Conservation (phyloP, 2,888 invertebrate species). For the Toxonevra muliebris region DNA sequence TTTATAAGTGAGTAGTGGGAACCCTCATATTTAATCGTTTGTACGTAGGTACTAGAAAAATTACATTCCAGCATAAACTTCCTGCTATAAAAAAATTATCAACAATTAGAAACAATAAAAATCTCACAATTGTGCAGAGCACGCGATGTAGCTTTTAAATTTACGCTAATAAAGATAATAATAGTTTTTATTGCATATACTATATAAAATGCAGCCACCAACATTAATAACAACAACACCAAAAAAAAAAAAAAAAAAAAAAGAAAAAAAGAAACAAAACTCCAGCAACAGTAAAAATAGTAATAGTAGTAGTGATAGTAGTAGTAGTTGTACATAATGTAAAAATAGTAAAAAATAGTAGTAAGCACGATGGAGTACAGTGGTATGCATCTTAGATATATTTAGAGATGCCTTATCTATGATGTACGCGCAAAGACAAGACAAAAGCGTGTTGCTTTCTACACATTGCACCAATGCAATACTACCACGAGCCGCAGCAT, state of each 20-base stretch:
- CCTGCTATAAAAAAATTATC: constrained; percentile 12
- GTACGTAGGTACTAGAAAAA: no score
- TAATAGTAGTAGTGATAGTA: no score
- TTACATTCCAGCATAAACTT: no score
- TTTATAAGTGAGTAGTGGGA: no score
- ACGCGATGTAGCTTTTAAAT: constrained; percentile 28
- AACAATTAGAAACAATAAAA: constrained; percentile 32
- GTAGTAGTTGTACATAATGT: no score
- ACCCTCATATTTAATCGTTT: no score
- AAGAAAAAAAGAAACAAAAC: no score
- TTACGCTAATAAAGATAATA: constrained; percentile 13
- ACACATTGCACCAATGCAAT: constrained; percentile 12
- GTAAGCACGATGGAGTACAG: background rate
- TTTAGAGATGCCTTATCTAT: constrained; percentile 16
- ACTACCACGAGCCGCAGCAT: background rate
- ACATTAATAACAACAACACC: no score
- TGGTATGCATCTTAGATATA: background rate
- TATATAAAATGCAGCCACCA: no score
- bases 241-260: no score
- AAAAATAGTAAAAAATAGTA: no score
- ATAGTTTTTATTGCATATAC: constrained; percentile 1
- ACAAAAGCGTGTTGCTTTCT: constrained; percentile 10
- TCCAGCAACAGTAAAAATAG: no score
- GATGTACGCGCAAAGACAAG: constrained; percentile 17
- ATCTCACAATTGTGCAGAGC: constrained; percentile 19